Evolutionary conservation across 2,113 vertebrate genomes (phyloP).

Genomic region (Pomatorhinus ruficollis): DNA sequence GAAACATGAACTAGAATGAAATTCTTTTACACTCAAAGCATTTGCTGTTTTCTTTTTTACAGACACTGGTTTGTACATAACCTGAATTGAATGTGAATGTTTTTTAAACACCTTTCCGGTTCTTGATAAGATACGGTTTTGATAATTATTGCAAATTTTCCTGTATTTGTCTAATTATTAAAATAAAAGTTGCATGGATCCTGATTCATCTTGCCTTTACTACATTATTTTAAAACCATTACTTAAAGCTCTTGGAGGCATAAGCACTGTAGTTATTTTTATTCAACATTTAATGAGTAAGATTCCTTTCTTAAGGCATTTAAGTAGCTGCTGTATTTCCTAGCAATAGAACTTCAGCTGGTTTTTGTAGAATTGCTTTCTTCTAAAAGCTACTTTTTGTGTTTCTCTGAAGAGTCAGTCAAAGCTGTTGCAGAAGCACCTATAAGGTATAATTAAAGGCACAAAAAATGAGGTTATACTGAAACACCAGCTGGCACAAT

Average conservation of each 20-base stretch:
- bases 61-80: constrained; percentile 67
- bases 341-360: not conserved
- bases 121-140: constrained; percentile 72
- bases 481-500: not conserved
- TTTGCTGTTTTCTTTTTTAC: constrained; percentile 58
- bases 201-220: not conserved
- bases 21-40: constrained; percentile 28
- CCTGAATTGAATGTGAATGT: constrained; percentile 71
- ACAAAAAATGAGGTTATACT: not conserved
- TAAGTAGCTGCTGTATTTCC: not conserved
- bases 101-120: constrained; percentile 72
- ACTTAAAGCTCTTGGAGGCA: not conserved
- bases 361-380: not conserved
- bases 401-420: not conserved
- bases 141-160: constrained; percentile 72
- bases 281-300: not conserved
- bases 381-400: not conserved
- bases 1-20: not conserved
- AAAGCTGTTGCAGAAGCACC: not conserved
- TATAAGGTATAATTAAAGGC: not conserved
- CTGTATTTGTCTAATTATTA: constrained; percentile 74
- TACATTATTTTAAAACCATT: constrained; percentile 1
- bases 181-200: constrained; percentile 72
- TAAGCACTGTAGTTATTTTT: not conserved
- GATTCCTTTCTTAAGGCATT: not conserved